These are phyloP conservation scores for Meta bourneti DNA, from an alignment of 2,888 invertebrate species.

Conservation along the genomic window DNA sequence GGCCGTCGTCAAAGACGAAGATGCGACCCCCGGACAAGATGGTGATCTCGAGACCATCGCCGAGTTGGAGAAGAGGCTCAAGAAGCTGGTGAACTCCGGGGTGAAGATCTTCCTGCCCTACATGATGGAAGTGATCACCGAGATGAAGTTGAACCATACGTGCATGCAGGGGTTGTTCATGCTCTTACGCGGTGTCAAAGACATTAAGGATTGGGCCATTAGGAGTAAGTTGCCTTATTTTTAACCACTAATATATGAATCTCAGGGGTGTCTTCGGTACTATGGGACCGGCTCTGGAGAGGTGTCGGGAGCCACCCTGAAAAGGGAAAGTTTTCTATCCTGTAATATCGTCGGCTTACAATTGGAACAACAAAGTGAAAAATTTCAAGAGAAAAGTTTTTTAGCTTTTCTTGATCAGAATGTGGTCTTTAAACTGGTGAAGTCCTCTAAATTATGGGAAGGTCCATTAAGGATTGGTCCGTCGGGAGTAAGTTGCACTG, in stretches of 20 bases:
- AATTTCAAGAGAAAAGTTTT: neutral
- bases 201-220: conserved; percentile 78
- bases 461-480: too few relatives aligned
- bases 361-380: neutral
- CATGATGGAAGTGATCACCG: conserved; percentile 54
- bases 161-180: conserved; percentile 54
- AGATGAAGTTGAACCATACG: conserved; percentile 14
- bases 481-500: too few relatives aligned
- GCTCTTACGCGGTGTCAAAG: conserved; percentile 59
- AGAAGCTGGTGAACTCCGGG: conserved; percentile 65
- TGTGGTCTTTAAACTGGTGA: too few relatives aligned
- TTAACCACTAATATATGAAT: neutral
- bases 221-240: conserved; percentile 71
- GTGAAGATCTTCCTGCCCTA: conserved; percentile 70
- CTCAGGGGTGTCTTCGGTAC: neutral
- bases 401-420: too few relatives aligned
- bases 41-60: conserved; percentile 42
- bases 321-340: neutral
- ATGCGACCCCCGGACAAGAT: neutral
- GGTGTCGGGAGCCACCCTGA: neutral
- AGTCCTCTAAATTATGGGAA: too few relatives aligned
- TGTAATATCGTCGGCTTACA: neutral
- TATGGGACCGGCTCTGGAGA: neutral
- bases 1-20: neutral
- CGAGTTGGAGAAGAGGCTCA: conserved; percentile 62